These are phyloP conservation scores for Polyommatus iphigenia DNA, from an alignment of 2,888 invertebrate species.

Conservation along the genomic window DNA sequence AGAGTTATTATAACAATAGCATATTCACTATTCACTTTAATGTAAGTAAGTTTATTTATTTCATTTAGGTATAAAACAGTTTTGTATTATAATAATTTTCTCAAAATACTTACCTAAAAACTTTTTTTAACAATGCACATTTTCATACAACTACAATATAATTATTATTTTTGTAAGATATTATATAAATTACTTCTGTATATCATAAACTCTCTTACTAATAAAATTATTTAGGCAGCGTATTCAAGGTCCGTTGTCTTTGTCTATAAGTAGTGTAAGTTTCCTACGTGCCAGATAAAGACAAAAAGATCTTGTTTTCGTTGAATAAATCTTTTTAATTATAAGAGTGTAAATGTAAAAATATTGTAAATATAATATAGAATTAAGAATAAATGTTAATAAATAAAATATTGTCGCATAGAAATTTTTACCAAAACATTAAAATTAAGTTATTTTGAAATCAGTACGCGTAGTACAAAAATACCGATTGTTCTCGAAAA, in stretches of 20 bases:
- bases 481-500: conserved; percentile 40
- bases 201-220: neutral
- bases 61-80: neutral
- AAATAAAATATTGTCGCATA: conserved; percentile 5
- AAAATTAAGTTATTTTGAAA: conserved; percentile 35
- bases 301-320: neutral
- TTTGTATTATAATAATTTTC: neutral
- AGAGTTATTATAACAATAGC: neutral
- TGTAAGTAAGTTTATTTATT: neutral
- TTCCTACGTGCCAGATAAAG: neutral
- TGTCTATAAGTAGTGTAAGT: neutral
- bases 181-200: neutral
- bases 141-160: neutral
- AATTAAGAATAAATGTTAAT: conserved; percentile 9
- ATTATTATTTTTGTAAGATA: neutral
- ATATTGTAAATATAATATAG: conserved; percentile 35
- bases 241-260: neutral
- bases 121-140: neutral
- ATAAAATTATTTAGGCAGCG: neutral
- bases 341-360: conserved; percentile 16
- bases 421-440: conserved; percentile 45
- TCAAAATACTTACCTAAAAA: neutral
- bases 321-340: neutral
- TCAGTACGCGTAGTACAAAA: conserved; percentile 42
- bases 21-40: neutral